phyloP scores from a whole-genome alignment of 1,140 invertebrate species.

The Drosophila jambulina region DNA sequence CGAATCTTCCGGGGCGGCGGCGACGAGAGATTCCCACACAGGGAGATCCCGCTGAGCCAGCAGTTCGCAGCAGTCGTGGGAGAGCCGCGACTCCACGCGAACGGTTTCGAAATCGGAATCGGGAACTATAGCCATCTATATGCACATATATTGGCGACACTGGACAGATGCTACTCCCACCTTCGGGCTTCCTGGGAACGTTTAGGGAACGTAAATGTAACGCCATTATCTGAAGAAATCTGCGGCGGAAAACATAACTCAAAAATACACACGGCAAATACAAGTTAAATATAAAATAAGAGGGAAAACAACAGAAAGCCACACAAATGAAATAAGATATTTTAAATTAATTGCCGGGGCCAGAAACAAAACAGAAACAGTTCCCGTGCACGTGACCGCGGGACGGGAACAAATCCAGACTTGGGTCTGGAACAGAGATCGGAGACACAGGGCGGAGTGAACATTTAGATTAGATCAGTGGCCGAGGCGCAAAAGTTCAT shows the following conservation, averaged over 20 bases:
- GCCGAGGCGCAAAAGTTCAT: constrained; percentile 68
- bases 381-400: constrained; percentile 67
- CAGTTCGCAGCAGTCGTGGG: constrained; percentile 41
- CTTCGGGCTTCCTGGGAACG: constrained; percentile 30
- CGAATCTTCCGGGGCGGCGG: background rate
- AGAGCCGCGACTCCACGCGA: constrained; percentile 42
- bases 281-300: constrained; percentile 60
- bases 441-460: constrained; percentile 56
- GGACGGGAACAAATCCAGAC: constrained; percentile 24
- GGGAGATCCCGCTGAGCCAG: constrained; percentile 52
- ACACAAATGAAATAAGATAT: constrained; percentile 80
- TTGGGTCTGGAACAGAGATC: constrained; percentile 28
- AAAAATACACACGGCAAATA: constrained; percentile 65
- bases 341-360: constrained; percentile 76
- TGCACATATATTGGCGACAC: constrained; percentile 3
- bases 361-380: constrained; percentile 41
- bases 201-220: constrained; percentile 78
- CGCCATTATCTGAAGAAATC: constrained; percentile 74
- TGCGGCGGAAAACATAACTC: constrained; percentile 82
- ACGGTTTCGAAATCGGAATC: constrained; percentile 53
- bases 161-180: constrained; percentile 11
- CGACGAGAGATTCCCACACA: constrained; percentile 16
- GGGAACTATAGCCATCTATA: background rate
- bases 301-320: constrained; percentile 36
- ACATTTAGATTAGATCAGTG: constrained; percentile 77